These are phyloP conservation scores for Leistus spinibarbis DNA, from an alignment of 2,888 invertebrate genomes.

Conservation along the genomic window DNA sequence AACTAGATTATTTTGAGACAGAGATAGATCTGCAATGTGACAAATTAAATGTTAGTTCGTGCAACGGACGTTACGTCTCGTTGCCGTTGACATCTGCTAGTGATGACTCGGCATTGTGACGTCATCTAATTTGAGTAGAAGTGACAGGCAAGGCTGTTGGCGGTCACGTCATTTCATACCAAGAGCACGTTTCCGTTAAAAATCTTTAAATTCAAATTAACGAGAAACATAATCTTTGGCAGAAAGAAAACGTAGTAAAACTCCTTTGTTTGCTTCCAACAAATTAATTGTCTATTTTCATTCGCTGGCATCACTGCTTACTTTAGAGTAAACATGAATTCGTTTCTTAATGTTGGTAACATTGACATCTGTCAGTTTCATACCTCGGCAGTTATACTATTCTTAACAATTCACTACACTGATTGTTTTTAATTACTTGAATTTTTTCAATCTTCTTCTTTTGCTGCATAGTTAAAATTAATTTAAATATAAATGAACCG, in stretches of 20 bases:
- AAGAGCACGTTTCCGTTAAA: slow-evolving; percentile 1
- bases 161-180: slow-evolving; percentile 26
- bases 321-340: slow-evolving; percentile 14
- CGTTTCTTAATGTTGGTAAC: slow-evolving; percentile 4
- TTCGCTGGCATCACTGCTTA: neutral
- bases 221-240: neutral
- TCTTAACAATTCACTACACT: slow-evolving; percentile 30
- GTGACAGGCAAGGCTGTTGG: slow-evolving; percentile 24
- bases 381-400: slow-evolving; percentile 8
- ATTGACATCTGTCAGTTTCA: slow-evolving; percentile 29
- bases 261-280: slow-evolving; percentile 2
- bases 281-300: neutral
- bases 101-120: slow-evolving; percentile 20
- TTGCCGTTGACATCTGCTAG: slow-evolving; percentile 12
- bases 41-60: neutral
- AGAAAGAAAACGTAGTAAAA: neutral
- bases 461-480: slow-evolving; percentile 10
- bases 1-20: neutral
- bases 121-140: slow-evolving; percentile 7
- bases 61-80: neutral
- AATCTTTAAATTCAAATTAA: slow-evolving; percentile 16
- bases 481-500: slow-evolving; percentile 35
- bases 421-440: slow-evolving; percentile 33
- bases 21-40: neutral
- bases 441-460: slow-evolving; percentile 7